Evolutionary conservation across 1,140 invertebrate species (phyloP), one percentile per base, ranked within the genome.

Genomic region (Limonius californicus): DNA sequence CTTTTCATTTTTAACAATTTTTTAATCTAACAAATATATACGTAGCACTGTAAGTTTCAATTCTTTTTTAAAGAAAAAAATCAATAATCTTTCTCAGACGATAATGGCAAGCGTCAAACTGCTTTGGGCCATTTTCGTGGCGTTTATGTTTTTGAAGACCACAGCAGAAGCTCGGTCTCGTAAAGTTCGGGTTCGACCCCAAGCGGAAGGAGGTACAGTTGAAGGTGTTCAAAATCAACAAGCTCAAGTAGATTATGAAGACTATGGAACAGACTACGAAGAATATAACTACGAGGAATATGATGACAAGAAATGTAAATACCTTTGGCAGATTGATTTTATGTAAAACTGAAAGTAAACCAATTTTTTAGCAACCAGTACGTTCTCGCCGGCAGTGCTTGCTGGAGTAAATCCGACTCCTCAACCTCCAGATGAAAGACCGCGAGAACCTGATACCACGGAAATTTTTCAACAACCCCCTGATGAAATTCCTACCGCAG

Each of bases 371-470:
- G 19, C 30, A 18, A 61, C 23, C n/a, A 66, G 30, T 12, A 27
- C 59, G 27, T 45, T 57, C 58, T 43, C 23, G 3, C 47, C 65
- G 32, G 45, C 50, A 32, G 43, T 42, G 42, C 43, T 54, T 12
- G 8, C 47, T 53, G 42, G 53, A 47, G 53, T 62, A 1, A 60
- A 66, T 21, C 67, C 71, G 16, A 68, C 69, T n/a, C 70, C 70
- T 14, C 73, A 75, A 62, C 70, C 73, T 32, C 66, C 62, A 7
- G 71, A 75, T 54, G 73, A 76, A 63, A 35, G 66, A 56, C 67
- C 74, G 42, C 47, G 53, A 16, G 57, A 58, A 9, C 60, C 62
- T 60, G 61, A n/a, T n/a, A 72, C 65, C 19, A 68, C 61, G 14
- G 39, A 63, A 58, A 65, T 64, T 4, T 69, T 64, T 39, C 12